Base-by-base conservation (phyloP, 2,797 vertebrate species). In the Pseudocheirus occidentalis region DNA sequence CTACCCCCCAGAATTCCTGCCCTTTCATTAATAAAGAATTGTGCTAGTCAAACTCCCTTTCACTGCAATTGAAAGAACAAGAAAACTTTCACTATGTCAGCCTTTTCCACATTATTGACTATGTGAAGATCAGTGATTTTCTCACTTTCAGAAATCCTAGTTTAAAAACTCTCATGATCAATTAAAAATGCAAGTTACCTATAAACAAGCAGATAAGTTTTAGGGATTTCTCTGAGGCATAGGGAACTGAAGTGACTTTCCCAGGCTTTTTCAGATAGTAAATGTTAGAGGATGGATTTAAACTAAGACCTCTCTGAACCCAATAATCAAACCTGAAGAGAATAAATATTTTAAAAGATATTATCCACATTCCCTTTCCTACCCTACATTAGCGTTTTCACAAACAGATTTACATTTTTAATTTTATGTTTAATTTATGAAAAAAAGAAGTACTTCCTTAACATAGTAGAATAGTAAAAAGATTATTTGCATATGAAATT, bases 1-100 rank as follows among this genome's bases (percentile, higher is more conserved):
- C 90, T n/a, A n/a, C 92, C 93, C 21, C 56, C 92, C 50, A 28
- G 91, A 89, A 66, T 95, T 13, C 9, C 31, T 94, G 55, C 53
- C 31, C 31, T 18, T 59, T 94, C 10, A 55, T 52, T 73, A 73
- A 73, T n/a, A n/a, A 87, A 73, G 21, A 81, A 81, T 81, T 24
- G 9, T 46, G 18, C 0, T 46, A 81, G 21, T 24, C 9, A 50
- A 11, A 87, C 24, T 46, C 9, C 7, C 21, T 50, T 87, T 87
- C 16, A 40, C n/a, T 40, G 10, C 40, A 87, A 87, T 46, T 46
- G 10, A 27, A 87, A 87, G 21, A 87, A 87, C 24, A 46, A 87
- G 21, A 27, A 87, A 27, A 46, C 9, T 24, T 10, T 46, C 21
- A 46, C 40, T 50, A 3, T 7, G 5, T 46, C 40, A 87, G 3